A percentile compares a stretch with the other conserved stretches of the same genome.
Conservation (phyloP, 2,888 invertebrate genomes). For the Bombylius major region DNA sequence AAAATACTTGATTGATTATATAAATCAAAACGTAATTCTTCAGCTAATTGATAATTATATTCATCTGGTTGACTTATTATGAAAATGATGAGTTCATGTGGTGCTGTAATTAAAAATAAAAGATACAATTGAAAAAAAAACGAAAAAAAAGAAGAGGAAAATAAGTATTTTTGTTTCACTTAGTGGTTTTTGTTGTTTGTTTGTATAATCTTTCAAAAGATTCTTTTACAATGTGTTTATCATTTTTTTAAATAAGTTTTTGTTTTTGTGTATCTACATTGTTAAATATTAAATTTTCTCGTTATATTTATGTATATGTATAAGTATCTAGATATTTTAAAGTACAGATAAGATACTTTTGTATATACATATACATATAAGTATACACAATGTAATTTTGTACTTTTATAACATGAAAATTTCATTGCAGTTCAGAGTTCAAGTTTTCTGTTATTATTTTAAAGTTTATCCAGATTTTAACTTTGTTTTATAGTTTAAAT, state of each 20-base stretch:
- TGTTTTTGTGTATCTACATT: no score
- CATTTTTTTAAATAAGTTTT: background rate
- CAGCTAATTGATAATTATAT: slow-evolving; percentile 48
- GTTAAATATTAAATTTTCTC: no score
- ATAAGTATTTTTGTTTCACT: background rate
- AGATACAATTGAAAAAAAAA: background rate
- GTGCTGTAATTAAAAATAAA: slow-evolving; percentile 11
- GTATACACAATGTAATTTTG: no score
- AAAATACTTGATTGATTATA: slow-evolving; percentile 39
- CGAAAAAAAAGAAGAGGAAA: background rate
- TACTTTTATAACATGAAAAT: no score
- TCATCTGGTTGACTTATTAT: slow-evolving; percentile 54
- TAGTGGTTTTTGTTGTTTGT: background rate
- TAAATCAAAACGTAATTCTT: slow-evolving; percentile 43
- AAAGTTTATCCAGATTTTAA: no score
- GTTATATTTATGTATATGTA: no score
- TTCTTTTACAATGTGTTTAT: background rate
- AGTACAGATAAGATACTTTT: no score
- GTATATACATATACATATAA: no score
- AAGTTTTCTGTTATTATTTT: no score
- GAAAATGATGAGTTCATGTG: slow-evolving; percentile 42
- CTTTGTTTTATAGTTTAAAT: no score
- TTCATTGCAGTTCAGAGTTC: no score
- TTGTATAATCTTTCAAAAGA: background rate
- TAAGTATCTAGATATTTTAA: no score